phyloP scores from a whole-genome alignment of 1,140 invertebrate genomes.

The Drosophila aff. region DNA sequence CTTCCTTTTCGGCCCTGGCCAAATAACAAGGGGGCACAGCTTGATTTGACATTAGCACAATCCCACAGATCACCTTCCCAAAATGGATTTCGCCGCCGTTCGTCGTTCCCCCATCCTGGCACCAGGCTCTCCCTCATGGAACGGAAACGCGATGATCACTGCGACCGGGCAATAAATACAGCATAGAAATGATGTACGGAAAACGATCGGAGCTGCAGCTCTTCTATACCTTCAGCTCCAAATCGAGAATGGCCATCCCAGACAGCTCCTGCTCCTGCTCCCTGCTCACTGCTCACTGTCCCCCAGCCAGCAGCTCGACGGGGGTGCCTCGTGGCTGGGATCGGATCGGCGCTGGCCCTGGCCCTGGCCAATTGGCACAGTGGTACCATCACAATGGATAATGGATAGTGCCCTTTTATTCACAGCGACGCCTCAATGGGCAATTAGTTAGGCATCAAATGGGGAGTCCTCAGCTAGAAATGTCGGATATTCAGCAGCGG shows the following conservation, averaged over 20 bases:
- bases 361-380: slow-evolving; percentile 54
- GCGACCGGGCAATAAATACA: slow-evolving; percentile 78
- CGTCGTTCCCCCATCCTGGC: slow-evolving; percentile 31
- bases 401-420: slow-evolving; percentile 38
- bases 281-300: slow-evolving; percentile 28
- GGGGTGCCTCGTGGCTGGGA: slow-evolving; percentile 62
- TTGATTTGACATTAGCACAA: slow-evolving; percentile 85
- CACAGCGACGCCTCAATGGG: slow-evolving; percentile 36
- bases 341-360: slow-evolving; percentile 28
- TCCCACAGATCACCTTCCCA: slow-evolving; percentile 83
- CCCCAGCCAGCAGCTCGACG: slow-evolving; percentile 66
- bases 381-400: slow-evolving; percentile 42
- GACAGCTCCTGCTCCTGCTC: slow-evolving; percentile 32
- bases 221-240: slow-evolving; percentile 35
- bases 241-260: slow-evolving; percentile 44
- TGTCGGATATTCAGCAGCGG: slow-evolving; percentile 5
- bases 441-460: slow-evolving; percentile 40
- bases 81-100: slow-evolving; percentile 80
- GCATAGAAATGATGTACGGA: slow-evolving; percentile 83
- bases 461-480: background rate
- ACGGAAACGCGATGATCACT: slow-evolving; percentile 78
- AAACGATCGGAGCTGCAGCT: slow-evolving; percentile 67
- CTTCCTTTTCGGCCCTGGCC: slow-evolving; percentile 65
- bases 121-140: slow-evolving; percentile 41
- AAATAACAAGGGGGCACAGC: slow-evolving; percentile 84